Conservation (phyloP, 1,140 invertebrate species). For the Acromyrmex charruanus region DNA sequence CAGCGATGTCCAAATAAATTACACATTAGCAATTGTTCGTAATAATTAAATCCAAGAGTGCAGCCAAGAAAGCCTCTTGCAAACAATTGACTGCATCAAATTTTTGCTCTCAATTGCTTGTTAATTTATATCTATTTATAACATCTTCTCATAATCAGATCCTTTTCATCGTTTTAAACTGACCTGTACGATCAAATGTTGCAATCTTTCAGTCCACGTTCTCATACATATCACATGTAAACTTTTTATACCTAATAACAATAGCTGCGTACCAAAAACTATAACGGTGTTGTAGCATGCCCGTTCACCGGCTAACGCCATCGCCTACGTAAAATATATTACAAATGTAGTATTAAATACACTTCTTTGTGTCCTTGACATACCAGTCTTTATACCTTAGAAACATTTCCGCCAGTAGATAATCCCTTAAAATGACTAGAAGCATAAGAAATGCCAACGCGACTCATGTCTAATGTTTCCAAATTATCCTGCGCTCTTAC, state of each 20-base stretch:
- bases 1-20: too few species aligned
- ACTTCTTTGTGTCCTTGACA: background rate
- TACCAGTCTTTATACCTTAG: conserved; percentile 82
- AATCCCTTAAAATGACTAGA: conserved; percentile 97
- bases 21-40: too few species aligned
- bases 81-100: too few species aligned
- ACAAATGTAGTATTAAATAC: background rate
- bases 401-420: conserved; percentile 92
- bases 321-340: conserved; percentile 87
- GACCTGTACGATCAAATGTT: conserved; percentile 89
- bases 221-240: conserved; percentile 93
- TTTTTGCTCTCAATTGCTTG: too few species aligned
- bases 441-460: conserved; percentile 95
- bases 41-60: too few species aligned
- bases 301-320: conserved; percentile 92
- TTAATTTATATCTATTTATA: background rate
- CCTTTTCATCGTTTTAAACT: conserved; percentile 59
- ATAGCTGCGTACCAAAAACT: conserved; percentile 92
- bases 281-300: conserved; percentile 97
- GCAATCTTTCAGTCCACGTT: conserved; percentile 93
- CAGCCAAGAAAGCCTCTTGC: too few species aligned
- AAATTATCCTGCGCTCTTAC: conserved; percentile 94
- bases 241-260: conserved; percentile 94
- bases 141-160: background rate
- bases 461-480: conserved; percentile 93